Evolutionary conservation across 1,140 invertebrate genomes (phyloP).

Genomic region (Pectinophora gossypiella): DNA sequence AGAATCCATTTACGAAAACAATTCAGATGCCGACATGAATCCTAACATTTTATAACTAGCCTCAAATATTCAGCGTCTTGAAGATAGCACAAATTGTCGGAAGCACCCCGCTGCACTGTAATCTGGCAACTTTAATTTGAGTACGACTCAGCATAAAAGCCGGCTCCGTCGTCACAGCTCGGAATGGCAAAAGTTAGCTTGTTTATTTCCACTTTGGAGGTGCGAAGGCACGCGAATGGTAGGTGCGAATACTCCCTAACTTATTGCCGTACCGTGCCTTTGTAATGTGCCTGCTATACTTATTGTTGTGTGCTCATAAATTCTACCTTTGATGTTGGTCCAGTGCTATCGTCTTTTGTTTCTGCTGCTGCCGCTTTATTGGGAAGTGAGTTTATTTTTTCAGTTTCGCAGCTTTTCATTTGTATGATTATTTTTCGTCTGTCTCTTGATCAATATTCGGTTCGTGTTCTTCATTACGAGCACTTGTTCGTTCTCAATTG

Average conservation of each 20-base stretch:
- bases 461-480: too few relatives aligned
- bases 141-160: constrained; percentile 35
- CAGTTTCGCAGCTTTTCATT: not conserved
- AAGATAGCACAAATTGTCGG: constrained; percentile 16
- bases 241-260: constrained; percentile 43
- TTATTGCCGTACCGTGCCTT: constrained; percentile 29
- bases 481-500: too few relatives aligned
- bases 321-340: not conserved
- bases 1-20: too few relatives aligned
- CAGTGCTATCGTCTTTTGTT: not conserved
- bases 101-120: constrained; percentile 21
- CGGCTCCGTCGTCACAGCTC: constrained; percentile 30
- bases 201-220: constrained; percentile 55
- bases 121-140: constrained; percentile 51
- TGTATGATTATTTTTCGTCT: not conserved
- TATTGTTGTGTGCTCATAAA: constrained; percentile 3
- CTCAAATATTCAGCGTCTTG: constrained; percentile 2
- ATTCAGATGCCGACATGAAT: not conserved
- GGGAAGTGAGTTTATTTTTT: not conserved
- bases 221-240: constrained; percentile 38
- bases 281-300: constrained; percentile 4
- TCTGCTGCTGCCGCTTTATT: not conserved
- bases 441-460: not conserved
- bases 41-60: constrained; percentile 1
- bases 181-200: constrained; percentile 59